Percentiles rank a stretch among this genome's conserved stretches.
Evolutionary conservation across 2,888 invertebrate genomes (phyloP).

Genomic region (Epinotia demarniana): DNA sequence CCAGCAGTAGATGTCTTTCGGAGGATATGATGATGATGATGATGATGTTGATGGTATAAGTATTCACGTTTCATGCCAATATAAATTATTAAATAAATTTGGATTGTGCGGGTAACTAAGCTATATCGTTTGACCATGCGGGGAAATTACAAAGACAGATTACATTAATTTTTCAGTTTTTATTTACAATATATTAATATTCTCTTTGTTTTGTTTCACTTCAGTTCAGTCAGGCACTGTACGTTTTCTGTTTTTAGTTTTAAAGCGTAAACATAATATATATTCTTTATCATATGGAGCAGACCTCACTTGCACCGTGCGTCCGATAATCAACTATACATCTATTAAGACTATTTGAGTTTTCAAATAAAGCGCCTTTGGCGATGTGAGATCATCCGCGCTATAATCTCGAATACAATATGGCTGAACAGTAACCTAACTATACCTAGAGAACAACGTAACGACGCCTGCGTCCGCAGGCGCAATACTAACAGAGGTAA

Average conservation of each 20-base stretch:
- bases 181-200: constrained; percentile 85
- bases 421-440: constrained; percentile 59
- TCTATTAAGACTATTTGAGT: constrained; percentile 61
- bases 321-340: constrained; percentile 52
- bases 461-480: constrained; percentile 54
- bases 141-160: constrained; percentile 51
- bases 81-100: too few species aligned
- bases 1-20: too few species aligned
- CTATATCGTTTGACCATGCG: neutral
- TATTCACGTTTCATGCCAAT: too few species aligned
- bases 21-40: too few species aligned
- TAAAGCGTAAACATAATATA: constrained; percentile 61
- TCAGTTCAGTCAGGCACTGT: constrained; percentile 75
- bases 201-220: constrained; percentile 72
- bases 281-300: constrained; percentile 49
- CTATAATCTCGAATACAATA: constrained; percentile 72
- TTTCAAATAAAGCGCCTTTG: constrained; percentile 66
- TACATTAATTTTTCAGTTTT: constrained; percentile 68
- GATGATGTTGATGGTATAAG: too few species aligned
- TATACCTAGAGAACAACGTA: constrained; percentile 62
- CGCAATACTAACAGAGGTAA: constrained; percentile 49
- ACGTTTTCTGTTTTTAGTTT: constrained; percentile 58
- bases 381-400: constrained; percentile 70
- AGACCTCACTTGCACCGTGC: constrained; percentile 73
- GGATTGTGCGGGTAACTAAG: neutral